These are phyloP conservation scores for Diceros bicornis DNA, from an alignment of 2,797 vertebrate genomes.

Conservation along the genomic window DNA sequence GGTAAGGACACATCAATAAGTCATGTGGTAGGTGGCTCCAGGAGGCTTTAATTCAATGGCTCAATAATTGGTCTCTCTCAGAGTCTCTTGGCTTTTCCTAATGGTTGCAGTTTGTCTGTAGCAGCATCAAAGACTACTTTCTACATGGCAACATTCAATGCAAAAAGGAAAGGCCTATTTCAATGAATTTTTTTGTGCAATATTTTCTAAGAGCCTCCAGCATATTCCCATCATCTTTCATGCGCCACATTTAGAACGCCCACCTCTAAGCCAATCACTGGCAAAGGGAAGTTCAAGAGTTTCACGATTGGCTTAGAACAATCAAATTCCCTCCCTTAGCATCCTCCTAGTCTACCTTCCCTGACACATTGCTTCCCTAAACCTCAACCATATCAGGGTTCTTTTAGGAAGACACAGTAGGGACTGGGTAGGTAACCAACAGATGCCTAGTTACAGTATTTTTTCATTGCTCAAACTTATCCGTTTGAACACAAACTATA, in stretches of 20 bases:
- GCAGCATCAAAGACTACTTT: neutral
- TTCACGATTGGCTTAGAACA: neutral
- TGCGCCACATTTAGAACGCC: neutral
- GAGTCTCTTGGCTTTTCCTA: neutral
- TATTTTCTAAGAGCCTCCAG: neutral
- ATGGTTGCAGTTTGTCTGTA: neutral
- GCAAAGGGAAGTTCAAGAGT: neutral
- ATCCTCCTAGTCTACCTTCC: neutral
- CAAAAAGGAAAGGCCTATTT: slow-evolving; percentile 21
- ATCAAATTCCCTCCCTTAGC: neutral
- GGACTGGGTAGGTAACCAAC: neutral
- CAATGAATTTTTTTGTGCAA: neutral
- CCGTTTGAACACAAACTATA: neutral
- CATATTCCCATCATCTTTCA: neutral
- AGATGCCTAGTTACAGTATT: neutral
- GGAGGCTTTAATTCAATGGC: neutral
- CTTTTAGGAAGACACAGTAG: neutral
- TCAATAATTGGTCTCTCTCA: neutral
- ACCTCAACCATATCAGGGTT: neutral
- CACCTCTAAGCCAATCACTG: neutral
- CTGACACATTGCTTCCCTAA: neutral
- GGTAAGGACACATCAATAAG: neutral
- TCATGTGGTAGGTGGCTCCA: neutral
- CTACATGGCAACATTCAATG: neutral
- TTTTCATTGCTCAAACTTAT: neutral